These are phyloP conservation scores for Narcine bancroftii DNA, from an alignment of 2,113 vertebrate species.

Conservation along the genomic window DNA sequence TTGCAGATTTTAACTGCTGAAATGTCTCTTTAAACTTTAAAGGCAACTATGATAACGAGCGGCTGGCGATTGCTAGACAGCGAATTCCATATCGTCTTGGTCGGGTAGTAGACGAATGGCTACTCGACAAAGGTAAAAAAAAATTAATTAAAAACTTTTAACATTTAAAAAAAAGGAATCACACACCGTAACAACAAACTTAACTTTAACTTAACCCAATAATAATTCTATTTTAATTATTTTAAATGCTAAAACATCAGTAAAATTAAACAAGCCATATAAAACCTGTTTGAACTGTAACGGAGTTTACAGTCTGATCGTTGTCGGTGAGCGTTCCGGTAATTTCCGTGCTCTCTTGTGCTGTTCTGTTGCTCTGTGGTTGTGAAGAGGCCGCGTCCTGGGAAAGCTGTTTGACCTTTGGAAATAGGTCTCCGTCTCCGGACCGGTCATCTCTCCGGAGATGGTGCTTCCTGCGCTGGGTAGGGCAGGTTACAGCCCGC, in stretches of 20 bases:
- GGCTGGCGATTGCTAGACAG: conserved; percentile 98
- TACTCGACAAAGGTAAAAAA: conserved; percentile 99
- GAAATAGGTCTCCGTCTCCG: no score
- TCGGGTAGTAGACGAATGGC: conserved; percentile 99
- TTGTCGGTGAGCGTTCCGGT: not conserved
- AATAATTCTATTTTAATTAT: conserved; percentile 56
- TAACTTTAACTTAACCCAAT: conserved; percentile 54
- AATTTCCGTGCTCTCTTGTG: no score
- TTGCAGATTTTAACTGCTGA: conserved; percentile 79
- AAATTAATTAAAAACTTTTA: conserved; percentile 73
- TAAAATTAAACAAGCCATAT: conserved; percentile 14
- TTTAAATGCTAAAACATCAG: conserved; percentile 23
- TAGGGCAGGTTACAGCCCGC: no score
- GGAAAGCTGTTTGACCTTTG: not conserved
- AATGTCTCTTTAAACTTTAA: conserved; percentile 95
- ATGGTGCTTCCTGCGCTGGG: no score
- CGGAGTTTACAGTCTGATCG: not conserved
- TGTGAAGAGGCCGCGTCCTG: not conserved
- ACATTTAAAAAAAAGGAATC: conserved; percentile 52
- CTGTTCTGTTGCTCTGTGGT: not conserved
- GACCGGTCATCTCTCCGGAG: no score
- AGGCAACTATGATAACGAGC: conserved; percentile 98
- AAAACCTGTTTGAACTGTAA: conserved; percentile 18
- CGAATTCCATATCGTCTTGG: conserved; percentile 98
- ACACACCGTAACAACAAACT: not conserved